These are phyloP conservation scores for Dreissena polymorpha DNA, from an alignment of 1,140 invertebrate species.

Conservation along the genomic window DNA sequence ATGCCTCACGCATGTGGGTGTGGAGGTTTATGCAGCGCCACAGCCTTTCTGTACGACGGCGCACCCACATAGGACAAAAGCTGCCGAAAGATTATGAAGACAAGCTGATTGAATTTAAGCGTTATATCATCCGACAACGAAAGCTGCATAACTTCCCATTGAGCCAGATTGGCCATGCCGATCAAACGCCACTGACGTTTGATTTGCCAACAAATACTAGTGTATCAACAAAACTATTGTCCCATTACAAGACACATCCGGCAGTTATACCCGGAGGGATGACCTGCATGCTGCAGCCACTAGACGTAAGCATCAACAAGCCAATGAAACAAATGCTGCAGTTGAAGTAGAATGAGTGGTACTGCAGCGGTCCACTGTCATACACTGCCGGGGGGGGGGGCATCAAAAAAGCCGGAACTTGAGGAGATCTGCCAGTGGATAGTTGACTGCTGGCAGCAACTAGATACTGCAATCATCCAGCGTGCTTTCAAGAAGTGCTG, in stretches of 20 bases:
- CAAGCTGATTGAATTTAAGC: too few species aligned
- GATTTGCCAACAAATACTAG: not conserved
- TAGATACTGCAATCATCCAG: not conserved
- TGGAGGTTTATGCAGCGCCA: too few species aligned
- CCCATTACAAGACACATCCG: too few species aligned
- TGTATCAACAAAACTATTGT: not conserved
- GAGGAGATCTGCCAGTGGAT: not conserved
- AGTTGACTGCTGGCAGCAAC: not conserved
- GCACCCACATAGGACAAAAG: too few species aligned
- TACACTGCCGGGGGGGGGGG: not conserved
- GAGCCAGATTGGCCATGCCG: too few species aligned
- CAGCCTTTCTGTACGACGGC: too few species aligned
- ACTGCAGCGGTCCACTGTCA: not conserved
- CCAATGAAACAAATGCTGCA: too few species aligned
- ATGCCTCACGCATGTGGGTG: too few species aligned
- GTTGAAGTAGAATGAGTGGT: too few species aligned
- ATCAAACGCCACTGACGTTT: not conserved
- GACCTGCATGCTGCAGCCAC: constrained; percentile 1
- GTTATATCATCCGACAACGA: too few species aligned
- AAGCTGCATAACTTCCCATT: too few species aligned
- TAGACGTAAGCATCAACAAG: not conserved
- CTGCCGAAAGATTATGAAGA: too few species aligned
- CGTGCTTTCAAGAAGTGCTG: not conserved
- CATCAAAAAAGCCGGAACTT: not conserved
- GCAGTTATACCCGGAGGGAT: not conserved